These are phyloP conservation scores for Cremastinae sp. DNA, from an alignment of 2,888 invertebrate species.

Conservation along the genomic window DNA sequence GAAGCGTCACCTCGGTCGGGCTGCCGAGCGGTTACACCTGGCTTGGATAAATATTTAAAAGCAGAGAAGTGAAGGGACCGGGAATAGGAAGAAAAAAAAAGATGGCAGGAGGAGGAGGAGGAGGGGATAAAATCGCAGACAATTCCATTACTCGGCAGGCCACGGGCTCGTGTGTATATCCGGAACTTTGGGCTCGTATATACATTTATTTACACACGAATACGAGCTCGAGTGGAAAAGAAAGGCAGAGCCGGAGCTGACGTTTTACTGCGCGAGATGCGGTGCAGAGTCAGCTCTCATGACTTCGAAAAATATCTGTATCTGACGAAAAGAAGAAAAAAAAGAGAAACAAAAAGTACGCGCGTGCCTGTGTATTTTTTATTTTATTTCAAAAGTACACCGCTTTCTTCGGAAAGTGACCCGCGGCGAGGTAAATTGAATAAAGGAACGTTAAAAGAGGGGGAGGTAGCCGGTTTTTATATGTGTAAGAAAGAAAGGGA, in stretches of 20 bases:
- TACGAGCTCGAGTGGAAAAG: slow-evolving; percentile 30
- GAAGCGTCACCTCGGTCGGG: slow-evolving; percentile 47
- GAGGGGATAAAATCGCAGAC: slow-evolving; percentile 54
- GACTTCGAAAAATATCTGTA: not conserved
- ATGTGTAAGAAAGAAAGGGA: slow-evolving; percentile 44
- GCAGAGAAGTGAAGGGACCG: no score
- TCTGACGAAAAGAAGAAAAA: no score
- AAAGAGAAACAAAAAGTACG: no score
- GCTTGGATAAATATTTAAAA: slow-evolving; percentile 56
- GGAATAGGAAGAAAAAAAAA: no score
- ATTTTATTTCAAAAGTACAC: slow-evolving; percentile 28
- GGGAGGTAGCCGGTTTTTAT: no score
- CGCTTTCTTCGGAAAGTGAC: slow-evolving; percentile 41
- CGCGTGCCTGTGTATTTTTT: slow-evolving; percentile 1
- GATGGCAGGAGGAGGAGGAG: no score
- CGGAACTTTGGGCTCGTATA: not conserved
- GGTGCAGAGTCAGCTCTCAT: not conserved
- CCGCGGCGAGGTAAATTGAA: slow-evolving; percentile 48
- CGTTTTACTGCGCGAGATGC: slow-evolving; percentile 16
- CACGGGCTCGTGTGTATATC: slow-evolving; percentile 24
- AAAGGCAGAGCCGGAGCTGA: slow-evolving; percentile 20
- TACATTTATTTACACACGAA: not conserved
- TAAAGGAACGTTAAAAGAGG: slow-evolving; percentile 37
- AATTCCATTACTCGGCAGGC: slow-evolving; percentile 57
- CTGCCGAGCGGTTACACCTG: slow-evolving; percentile 43